Evolutionary conservation across 2,797 vertebrate genomes (phyloP).

Genomic region (Rachycentron canadum): DNA sequence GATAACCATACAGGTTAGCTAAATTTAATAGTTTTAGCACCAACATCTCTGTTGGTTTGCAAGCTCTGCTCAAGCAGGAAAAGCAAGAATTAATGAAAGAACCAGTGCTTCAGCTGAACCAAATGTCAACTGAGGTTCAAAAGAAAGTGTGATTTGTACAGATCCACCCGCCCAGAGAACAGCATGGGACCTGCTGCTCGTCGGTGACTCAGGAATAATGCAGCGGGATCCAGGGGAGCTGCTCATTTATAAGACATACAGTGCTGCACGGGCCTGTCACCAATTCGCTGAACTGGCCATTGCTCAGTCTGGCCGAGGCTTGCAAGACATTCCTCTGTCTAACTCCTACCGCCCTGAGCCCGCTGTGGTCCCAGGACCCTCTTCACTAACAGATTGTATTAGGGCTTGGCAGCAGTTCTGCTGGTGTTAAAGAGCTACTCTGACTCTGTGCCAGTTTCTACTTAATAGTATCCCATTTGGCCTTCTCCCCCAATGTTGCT

Average conservation of each 20-base stretch:
- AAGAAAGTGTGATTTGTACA: constrained; percentile 28
- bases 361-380: constrained; percentile 52
- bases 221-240: constrained; percentile 17
- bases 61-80: constrained; percentile 1
- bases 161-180: constrained; percentile 10
- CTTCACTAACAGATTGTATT: constrained; percentile 59
- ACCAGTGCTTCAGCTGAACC: constrained; percentile 7
- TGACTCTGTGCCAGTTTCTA: constrained; percentile 66
- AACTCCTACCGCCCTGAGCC: constrained; percentile 30
- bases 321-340: constrained; percentile 12
- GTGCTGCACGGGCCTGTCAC: constrained; percentile 38
- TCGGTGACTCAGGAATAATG: constrained; percentile 41
- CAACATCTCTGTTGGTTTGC: neutral
- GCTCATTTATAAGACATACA: constrained; percentile 45
- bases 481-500: constrained; percentile 24
- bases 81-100: constrained; percentile 22
- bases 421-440: constrained; percentile 62
- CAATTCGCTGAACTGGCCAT: constrained; percentile 25
- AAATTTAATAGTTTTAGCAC: neutral
- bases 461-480: constrained; percentile 44
- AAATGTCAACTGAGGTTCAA: constrained; percentile 37
- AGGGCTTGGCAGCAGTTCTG: constrained; percentile 57
- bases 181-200: constrained; percentile 18
- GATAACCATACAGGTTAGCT: too few relatives aligned
- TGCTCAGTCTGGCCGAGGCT: constrained; percentile 43